Evolutionary conservation across 2,888 invertebrate species (phyloP).

Genomic region (Onthophagus sagittarius): DNA sequence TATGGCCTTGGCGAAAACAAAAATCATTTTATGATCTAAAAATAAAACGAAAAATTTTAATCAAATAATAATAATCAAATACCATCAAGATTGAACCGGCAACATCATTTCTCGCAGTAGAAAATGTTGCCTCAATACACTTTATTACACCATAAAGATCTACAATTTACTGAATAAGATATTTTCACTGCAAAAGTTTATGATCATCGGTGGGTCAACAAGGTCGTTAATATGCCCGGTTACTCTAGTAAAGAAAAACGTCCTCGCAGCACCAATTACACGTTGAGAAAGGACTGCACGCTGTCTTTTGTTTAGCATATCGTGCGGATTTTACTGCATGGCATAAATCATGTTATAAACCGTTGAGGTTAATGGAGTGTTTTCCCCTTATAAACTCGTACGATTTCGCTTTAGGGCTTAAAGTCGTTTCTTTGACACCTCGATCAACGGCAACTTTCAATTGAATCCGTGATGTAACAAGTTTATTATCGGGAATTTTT

Average conservation of each 20-base stretch:
- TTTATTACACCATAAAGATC: background rate
- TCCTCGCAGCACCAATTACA: background rate
- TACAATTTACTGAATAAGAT: background rate
- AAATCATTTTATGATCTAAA: no score
- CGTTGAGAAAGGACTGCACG: background rate
- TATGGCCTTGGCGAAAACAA: no score
- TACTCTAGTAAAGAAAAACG: background rate
- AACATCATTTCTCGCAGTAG: background rate
- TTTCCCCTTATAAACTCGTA: background rate
- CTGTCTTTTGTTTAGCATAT: slow-evolving; percentile 11
- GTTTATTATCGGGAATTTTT: no score
- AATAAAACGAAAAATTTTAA: no score
- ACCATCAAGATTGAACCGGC: background rate
- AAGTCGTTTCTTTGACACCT: background rate
- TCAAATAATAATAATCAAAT: no score
- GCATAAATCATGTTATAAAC: slow-evolving; percentile 10
- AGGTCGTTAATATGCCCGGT: background rate
- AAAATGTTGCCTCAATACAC: background rate
- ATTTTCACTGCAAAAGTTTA: background rate
- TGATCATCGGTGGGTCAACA: background rate
- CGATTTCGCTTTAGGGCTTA: background rate
- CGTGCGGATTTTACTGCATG: slow-evolving; percentile 6
- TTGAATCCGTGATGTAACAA: background rate
- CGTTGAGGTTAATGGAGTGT: slow-evolving; percentile 3
- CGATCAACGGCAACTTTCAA: background rate